Base-by-base conservation (phyloP, 2,797 vertebrate genomes). In the Sebastes dallii region DNA sequence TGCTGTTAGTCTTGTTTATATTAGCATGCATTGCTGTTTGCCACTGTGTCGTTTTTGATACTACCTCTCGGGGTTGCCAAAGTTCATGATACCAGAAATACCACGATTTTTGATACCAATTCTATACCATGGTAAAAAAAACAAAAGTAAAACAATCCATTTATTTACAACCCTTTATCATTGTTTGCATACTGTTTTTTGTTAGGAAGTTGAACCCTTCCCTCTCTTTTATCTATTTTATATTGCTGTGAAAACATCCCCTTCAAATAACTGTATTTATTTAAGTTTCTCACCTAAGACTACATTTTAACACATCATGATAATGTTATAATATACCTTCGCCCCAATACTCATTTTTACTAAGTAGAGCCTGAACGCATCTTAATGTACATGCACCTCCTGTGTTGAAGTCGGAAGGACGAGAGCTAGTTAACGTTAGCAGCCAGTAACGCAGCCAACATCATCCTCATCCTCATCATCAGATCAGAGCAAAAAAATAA, bases 111-210 rank as follows among this genome's bases (percentile, higher is more conserved):
- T 0, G 20, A 54, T 54, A 54, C 50, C 50, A 54, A n/a, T 54
- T 54, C 20, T 8, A n/a, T n/a, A 54, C 50, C 50, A 22, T 0
- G 8, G 50, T 54, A 54, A 54, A n/a, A 52, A 50, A 52, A 36
- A 5, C 3, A 52, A 52, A 52, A 20, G 8, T 52, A 4, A 46
- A 46, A 50, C 46, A 50, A 50, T 54, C 8, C n/a, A 54, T 42
- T 42, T 42, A 42, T 42, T 42, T 42, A 42, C 39, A 42, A 42
- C 39, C 39, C 39, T 42, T 42, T 6, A 42, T 42, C 0, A 42
- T 0, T 0, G 50, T 52, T n/a, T 52, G 18, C 18, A 52, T 20
- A 0, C 50, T 9, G 50, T 20, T n/a, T 52, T 46, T 46, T 46
- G 42, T 46, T 46, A 46, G 42, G 42, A 46, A 46, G 42, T 18